phyloP scores from a whole-genome alignment of 1,140 invertebrate species.

The Oppia nitens region DNA sequence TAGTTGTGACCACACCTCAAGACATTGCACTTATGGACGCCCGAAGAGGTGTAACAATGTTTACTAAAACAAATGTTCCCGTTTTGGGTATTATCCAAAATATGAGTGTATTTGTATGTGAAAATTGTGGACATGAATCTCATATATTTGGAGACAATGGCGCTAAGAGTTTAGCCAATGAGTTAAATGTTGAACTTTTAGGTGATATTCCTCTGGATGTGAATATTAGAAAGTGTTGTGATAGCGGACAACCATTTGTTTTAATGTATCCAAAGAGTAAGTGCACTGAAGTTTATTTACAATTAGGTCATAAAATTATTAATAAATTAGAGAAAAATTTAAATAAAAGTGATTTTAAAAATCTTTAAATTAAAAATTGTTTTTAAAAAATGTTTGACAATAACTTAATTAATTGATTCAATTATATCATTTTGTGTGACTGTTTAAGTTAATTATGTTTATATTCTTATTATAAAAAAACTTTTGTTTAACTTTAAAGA shows the following conservation, averaged over 20 bases:
- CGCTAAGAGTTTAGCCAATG: constrained; percentile 21
- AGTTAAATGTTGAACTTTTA: constrained; percentile 19
- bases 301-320: neutral
- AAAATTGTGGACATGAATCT: constrained; percentile 38
- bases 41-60: constrained; percentile 31
- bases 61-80: constrained; percentile 49
- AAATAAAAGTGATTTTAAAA: too few relatives aligned
- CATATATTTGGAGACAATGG: constrained; percentile 25
- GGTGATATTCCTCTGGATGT: constrained; percentile 8
- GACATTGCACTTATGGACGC: constrained; percentile 61
- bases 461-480: too few relatives aligned
- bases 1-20: constrained; percentile 73
- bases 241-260: neutral
- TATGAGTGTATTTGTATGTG: constrained; percentile 48
- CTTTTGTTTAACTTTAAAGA: too few relatives aligned
- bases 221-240: neutral
- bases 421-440: too few relatives aligned
- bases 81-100: constrained; percentile 67
- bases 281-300: neutral
- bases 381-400: too few relatives aligned
- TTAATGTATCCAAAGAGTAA: neutral
- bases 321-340: neutral
- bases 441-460: too few relatives aligned
- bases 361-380: too few relatives aligned
- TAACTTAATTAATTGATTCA: too few relatives aligned